These are phyloP conservation scores for Rhizomys pruinosus DNA, from an alignment of 2,113 vertebrate genomes.

Conservation along the genomic window DNA sequence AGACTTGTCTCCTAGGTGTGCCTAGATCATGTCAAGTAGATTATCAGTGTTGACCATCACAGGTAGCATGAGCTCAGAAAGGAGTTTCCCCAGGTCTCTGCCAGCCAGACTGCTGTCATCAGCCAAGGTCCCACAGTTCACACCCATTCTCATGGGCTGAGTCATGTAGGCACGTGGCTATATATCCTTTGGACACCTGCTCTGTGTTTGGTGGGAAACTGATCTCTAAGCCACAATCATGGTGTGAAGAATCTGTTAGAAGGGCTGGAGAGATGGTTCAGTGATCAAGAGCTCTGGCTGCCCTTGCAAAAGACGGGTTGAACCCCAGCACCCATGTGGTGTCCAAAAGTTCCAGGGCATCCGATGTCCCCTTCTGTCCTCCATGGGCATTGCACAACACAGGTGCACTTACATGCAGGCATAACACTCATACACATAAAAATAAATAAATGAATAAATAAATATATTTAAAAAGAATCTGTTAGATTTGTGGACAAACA, in stretches of 20 bases:
- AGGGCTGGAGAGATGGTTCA: neutral
- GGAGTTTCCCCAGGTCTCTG: neutral
- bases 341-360: too few relatives aligned
- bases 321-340: too few relatives aligned
- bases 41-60: neutral
- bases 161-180: neutral
- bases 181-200: neutral
- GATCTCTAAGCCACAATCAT: conserved; percentile 31
- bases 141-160: rapidly evolving
- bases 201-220: neutral
- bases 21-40: neutral
- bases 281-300: too few relatives aligned
- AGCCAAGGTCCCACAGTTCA: neutral
- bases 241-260: conserved; percentile 20
- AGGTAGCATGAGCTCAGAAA: neutral
- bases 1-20: neutral
- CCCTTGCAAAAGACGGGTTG: too few relatives aligned
- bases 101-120: too few relatives aligned
- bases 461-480: too few relatives aligned
- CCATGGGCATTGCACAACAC: too few relatives aligned
- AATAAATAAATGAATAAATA: too few relatives aligned
- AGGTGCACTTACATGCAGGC: too few relatives aligned
- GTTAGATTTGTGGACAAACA: neutral
- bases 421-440: too few relatives aligned
- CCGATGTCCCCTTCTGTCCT: too few relatives aligned